Evolutionary conservation across 1,140 invertebrate genomes (phyloP), one percentile per base, ranked within the genome.

Genomic region (Pseudoatta argentina): DNA sequence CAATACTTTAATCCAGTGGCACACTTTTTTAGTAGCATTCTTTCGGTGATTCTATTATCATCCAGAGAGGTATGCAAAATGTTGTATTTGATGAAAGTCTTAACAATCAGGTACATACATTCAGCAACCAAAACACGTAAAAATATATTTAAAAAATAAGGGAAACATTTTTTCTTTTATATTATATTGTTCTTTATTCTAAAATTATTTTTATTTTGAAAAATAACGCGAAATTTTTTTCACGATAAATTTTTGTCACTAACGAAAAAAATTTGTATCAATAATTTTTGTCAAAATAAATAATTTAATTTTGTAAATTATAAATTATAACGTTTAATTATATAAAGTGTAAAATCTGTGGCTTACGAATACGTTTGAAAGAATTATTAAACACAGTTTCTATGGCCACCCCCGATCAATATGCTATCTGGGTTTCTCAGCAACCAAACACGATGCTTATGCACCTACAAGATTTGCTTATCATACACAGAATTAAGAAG

Each of bases 21-120:
- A 89, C 64, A 92, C 89, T 92, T 90, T 73, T 76, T 73, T 76
- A 72, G n/a, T 34, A 51, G n/a, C 27, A 89, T 85, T 87, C 81
- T 57, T 83, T 78, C 51, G 8, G n/a, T 51, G 21, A 59, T 59
- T 61, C 81, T 21, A 66, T 78, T 85, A 59, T 73, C 55, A 61
- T 71, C 30, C 51, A 48, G 18, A 21, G 30, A 69, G 0, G 21
- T 24, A 69, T 55, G 63, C 18, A 44, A 81, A 81, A 81, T 59
- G 16, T 44, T 16, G 7, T n/a, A 16, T 16, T 16, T 24, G 24
- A 57, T 44, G 18, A 72, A 72, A 57, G 51, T 82, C 18, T 51
- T 24, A 24, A 77, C 34, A 4, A 44, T 61, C 21, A 48, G 16
- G 4, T 27, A 67, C 14, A 34, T 79, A 21, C 3, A 8, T 69